Conservation (phyloP, 2,797 vertebrate genomes). For the Cryptoblepharus egeriae region DNA sequence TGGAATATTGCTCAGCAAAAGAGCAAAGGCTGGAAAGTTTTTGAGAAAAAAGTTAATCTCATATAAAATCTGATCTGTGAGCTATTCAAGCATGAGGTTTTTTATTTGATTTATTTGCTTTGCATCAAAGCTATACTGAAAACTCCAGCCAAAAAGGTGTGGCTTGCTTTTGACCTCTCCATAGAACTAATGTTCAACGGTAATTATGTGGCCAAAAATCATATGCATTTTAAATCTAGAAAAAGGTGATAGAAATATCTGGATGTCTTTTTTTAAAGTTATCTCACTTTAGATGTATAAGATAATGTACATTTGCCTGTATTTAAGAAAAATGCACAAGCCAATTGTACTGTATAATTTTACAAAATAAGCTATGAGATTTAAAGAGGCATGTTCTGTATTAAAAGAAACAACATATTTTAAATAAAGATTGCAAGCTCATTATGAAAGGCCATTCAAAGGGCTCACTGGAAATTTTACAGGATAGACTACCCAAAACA, state of each 20-base stretch:
- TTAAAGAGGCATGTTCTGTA: not conserved
- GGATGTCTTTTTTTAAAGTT: not conserved
- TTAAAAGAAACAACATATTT: not conserved
- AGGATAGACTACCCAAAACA: not conserved
- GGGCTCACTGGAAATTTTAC: not conserved
- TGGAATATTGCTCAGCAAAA: not conserved
- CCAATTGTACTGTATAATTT: not conserved
- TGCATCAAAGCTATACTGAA: not conserved
- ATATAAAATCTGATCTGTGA: not conserved
- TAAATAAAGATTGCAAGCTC: not conserved
- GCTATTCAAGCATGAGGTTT: not conserved
- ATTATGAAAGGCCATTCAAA: not conserved
- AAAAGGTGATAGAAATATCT: no score
- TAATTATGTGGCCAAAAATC: slow-evolving; percentile 1
- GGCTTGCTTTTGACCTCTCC: not conserved
- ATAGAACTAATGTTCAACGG: not conserved
- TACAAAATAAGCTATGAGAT: not conserved
- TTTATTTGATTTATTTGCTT: not conserved
- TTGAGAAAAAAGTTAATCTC: not conserved
- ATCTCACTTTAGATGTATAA: not conserved
- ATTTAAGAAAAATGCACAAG: not conserved
- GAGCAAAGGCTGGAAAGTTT: not conserved
- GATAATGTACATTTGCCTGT: not conserved
- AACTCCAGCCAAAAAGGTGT: not conserved
- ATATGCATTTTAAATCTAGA: not conserved